Evolutionary conservation across 2,113 vertebrate species (phyloP), one percentile per base, ranked within the genome.

Genomic region (Gnathonemus longibarbis): DNA sequence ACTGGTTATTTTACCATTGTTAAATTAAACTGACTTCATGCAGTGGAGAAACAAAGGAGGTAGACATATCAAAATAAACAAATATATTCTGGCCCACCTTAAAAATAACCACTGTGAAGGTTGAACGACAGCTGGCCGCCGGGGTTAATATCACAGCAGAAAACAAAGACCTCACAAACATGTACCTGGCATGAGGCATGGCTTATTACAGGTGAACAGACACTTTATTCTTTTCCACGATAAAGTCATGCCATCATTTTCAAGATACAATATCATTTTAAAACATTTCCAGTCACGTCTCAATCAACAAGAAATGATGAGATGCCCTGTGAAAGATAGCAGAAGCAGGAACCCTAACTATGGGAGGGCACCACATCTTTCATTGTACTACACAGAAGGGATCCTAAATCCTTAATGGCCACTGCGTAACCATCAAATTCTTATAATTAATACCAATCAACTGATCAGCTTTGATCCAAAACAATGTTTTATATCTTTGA

Each of bases 201-300:
- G 66, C 27, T 70, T 89, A 39, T 80, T 83, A 89, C 70, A 62
- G 89, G 13, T 62, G 89, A 19, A 42, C 77, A 56, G 35, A 31
- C 39, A 62, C 50, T 85, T 27, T 84, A 45, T 24, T 84, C 53
- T 31, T 58, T 17, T 42, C 11, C 24, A 58, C 39, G 24, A 85
- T 39, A 56, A 84, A 85, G 77, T 85, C 49, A 80, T 56, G 80
- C 80, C 50, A 50, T n/a, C 35, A 39, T 21, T 89, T 62, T 89
- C 35, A 39, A 58, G 83, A 84, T n/a, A 84, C 45, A 27, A 45
- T 84, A 89, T 84, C 80, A 19, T 89, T 35, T 21, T 58, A 89
- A 89, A 89, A 85, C 52, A 89, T 85, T 85, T 89, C 83, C 84
- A 70, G 58, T 90, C 89, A 90, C 89, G 89, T 89, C 89, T 89